Evolutionary conservation across 2,113 vertebrate genomes (phyloP), one percentile per base, ranked within the genome.

Genomic region (Ciconia maguari): DNA sequence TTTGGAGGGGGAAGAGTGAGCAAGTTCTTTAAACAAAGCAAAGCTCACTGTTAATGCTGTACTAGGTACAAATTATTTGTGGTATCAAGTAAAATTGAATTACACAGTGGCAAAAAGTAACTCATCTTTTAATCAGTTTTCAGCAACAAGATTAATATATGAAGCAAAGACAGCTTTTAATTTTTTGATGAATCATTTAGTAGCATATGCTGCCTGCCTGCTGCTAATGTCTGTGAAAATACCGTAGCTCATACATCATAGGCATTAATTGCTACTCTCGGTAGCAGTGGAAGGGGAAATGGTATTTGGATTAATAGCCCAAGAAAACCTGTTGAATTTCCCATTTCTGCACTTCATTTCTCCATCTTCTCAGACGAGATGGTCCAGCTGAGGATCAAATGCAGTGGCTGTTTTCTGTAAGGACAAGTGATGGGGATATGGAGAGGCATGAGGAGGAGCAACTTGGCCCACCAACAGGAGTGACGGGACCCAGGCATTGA

Each of bases 111-210:
- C 51, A 60, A 79, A 88, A 76, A 78, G 29, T 84, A 81, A 17
- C 18, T 75, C 20, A 49, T 75, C 48, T 89, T 88, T 71, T 82
- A 85, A 69, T 92, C 90, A 49, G 10, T 83, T 97, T 83, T 83
- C 78, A 82, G 80, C 44, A 68, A 30, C 21, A 87, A 38, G 79
- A 58, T 74, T 83, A 60, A 80, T 70, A n/a, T 12, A 38, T 25
- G 61, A 91, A 55, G 42, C 72, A 91, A 87, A 82, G 76, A 44
- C 30, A 92, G 29, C 44, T 87, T 78, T 79, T 54, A 81, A 52
- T 71, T 89, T 91, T 94, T 84, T 89, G 30, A 64, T 82, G 19
- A 75, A 51, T 92, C 12, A 60, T 91, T 62, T 88, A 81, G 38
- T 55, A 49, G 44, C 65, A 27, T 49, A 17, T 92, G 57, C 34